Conservation (phyloP, 2,797 vertebrate genomes). For the Uromys caudimaculatus region DNA sequence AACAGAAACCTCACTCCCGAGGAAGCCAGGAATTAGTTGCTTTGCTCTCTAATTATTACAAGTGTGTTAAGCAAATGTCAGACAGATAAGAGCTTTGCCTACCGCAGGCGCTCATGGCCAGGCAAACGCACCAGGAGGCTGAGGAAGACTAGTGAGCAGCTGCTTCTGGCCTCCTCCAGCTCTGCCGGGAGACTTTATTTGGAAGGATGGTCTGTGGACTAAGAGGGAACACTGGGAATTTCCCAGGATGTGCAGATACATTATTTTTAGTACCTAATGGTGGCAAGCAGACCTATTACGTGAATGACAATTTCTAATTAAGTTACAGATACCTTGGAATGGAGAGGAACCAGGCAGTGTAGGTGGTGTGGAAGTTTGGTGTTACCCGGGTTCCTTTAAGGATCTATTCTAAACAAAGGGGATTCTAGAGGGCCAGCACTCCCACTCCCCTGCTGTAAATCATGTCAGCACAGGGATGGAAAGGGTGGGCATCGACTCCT, state of each 20-base stretch:
- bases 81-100: neutral
- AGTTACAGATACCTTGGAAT: neutral
- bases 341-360: neutral
- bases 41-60: constrained; percentile 66
- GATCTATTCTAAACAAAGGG: neutral
- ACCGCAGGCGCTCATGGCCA: neutral
- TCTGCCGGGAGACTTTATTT: neutral
- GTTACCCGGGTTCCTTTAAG: neutral
- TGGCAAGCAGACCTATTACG: neutral
- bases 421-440: neutral
- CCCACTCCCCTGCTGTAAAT: neutral
- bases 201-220: neutral
- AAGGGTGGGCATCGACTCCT: neutral
- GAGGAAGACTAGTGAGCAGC: neutral
- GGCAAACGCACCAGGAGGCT: neutral
- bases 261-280: neutral
- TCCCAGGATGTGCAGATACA: neutral
- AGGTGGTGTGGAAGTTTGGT: neutral
- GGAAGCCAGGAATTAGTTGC: constrained; percentile 62
- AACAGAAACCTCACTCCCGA: constrained; percentile 22
- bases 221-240: neutral
- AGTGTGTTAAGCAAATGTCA: constrained; percentile 63
- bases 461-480: neutral
- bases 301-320: neutral
- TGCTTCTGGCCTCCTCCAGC: rapidly evolving